Evolutionary conservation across 2,113 vertebrate species (phyloP), one percentile per base, ranked within the genome.

Genomic region (Hyaena hyaena): DNA sequence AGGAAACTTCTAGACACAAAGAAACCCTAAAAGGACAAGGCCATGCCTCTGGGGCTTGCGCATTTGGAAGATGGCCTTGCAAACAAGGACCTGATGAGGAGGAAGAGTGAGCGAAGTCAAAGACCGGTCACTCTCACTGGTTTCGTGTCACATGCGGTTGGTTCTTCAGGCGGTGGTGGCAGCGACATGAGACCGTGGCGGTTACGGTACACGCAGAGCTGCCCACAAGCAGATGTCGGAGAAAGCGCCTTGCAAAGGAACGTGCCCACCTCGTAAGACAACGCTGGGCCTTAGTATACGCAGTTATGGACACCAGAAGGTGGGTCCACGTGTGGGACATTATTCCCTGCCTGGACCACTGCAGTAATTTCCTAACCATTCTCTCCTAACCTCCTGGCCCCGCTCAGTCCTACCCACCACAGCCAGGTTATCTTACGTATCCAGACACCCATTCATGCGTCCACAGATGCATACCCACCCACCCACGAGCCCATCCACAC

Each of bases 1-100:
- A 33, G 26, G 83, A 95, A 96, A 88, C 50, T 50, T 71, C 6
- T 16, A 81, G 53, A 85, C 24, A 48, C 63, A 88, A 96, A 95
- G 88, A 90, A 79, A 88, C 50, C 16, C 35, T 43, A 21, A 93
- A 73, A 79, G 28, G 39, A 88, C 28, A 83, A 80, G 17, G 14
- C 45, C 33, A 7, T 10, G 26, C 61, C 89, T 48, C 45, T 23
- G 35, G 65, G 83, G 28, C 24, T 7, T 63, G 17, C 68, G 21
- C 4, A 74, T 48, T 8, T 35, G 48, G 93, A 94, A 85, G 17
- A 35, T 8, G 33, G 58, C 24, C 39, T 10, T n/a, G 33, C 26
- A 65, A 48, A 15, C 1, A 26, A 55, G 15, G n/a, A 68, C 4
- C 15, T n/a, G 66, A 79, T 55, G 31, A 3, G 5, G 28, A 14